Evolutionary conservation across 2,888 invertebrate species (phyloP).

Genomic region (Homarus gammarus): DNA sequence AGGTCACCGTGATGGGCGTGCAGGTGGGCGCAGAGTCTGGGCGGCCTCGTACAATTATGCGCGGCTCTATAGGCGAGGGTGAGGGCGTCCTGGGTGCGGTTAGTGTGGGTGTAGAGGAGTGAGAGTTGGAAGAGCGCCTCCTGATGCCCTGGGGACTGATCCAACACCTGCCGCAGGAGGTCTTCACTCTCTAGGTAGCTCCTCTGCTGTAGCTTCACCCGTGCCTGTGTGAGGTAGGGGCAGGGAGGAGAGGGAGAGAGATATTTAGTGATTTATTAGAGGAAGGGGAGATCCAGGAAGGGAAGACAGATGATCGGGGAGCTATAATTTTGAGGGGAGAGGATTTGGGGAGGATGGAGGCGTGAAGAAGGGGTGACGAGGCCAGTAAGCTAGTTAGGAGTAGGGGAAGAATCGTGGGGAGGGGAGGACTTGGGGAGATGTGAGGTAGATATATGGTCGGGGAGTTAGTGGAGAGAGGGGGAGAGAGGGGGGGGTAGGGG

Average conservation of each 20-base stretch:
- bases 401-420: not conserved
- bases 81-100: constrained; percentile 57
- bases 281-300: too few relatives aligned
- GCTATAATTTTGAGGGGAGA: too few relatives aligned
- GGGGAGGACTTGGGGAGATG: not conserved
- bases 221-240: constrained; percentile 32
- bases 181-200: constrained; percentile 45
- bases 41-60: not conserved
- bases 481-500: not conserved
- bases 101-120: constrained; percentile 59
- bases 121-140: constrained; percentile 70
- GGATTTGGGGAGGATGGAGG: too few relatives aligned
- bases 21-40: not conserved
- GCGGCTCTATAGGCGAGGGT: constrained; percentile 9
- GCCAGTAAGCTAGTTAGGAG: not conserved
- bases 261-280: too few relatives aligned
- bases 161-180: constrained; percentile 42
- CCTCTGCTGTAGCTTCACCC: constrained; percentile 57
- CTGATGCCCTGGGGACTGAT: constrained; percentile 36
- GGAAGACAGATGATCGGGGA: too few relatives aligned
- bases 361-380: too few relatives aligned
- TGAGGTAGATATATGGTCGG: not conserved
- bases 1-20: not conserved
- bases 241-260: not conserved
- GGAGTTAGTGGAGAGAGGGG: not conserved